A percentile compares a stretch with the other conserved stretches of the same genome.
Conservation (phyloP, 2,888 invertebrate genomes). For the Chrysolina haemoptera region DNA sequence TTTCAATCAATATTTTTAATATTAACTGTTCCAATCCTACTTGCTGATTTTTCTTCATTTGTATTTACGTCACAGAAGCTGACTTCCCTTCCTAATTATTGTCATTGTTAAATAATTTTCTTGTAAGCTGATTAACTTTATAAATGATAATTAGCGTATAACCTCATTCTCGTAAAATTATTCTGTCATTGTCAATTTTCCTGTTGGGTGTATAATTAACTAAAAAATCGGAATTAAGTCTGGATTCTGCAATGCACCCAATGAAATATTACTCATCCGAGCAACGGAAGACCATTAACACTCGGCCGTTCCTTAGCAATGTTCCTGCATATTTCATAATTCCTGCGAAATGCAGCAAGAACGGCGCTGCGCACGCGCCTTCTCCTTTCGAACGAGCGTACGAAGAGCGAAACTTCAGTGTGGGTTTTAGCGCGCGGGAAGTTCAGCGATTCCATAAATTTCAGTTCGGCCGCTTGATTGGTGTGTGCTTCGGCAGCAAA, state of each 20-base stretch:
- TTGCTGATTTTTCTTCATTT: too few species aligned
- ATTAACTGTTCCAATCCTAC: too few species aligned
- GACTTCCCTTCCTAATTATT: too few species aligned
- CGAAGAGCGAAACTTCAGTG: conserved; percentile 62
- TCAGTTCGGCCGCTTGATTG: conserved; percentile 40
- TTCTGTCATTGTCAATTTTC: too few species aligned
- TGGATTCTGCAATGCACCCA: conserved; percentile 20
- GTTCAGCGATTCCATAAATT: conserved; percentile 51
- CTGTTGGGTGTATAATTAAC: too few species aligned
- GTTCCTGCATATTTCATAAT: conserved; percentile 39
- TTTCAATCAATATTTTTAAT: too few species aligned
- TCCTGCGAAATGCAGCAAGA: conserved; percentile 41
- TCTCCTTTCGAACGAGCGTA: conserved; percentile 42
- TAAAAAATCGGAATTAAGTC: too few species aligned
- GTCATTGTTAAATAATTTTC: too few species aligned
- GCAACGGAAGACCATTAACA: conserved; percentile 26
- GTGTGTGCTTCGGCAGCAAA: conserved; percentile 37
- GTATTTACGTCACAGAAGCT: too few species aligned
- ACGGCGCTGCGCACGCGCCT: conserved; percentile 36
- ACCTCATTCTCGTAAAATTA: too few species aligned
- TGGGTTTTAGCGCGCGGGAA: conserved; percentile 61
- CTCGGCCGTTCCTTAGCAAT: conserved; percentile 12
- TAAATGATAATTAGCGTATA: too few species aligned
- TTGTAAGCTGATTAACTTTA: too few species aligned
- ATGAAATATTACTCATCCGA: conserved; percentile 25